Base-by-base conservation (phyloP, 2,113 vertebrate species). In the Brachypodius melanocephalos region DNA sequence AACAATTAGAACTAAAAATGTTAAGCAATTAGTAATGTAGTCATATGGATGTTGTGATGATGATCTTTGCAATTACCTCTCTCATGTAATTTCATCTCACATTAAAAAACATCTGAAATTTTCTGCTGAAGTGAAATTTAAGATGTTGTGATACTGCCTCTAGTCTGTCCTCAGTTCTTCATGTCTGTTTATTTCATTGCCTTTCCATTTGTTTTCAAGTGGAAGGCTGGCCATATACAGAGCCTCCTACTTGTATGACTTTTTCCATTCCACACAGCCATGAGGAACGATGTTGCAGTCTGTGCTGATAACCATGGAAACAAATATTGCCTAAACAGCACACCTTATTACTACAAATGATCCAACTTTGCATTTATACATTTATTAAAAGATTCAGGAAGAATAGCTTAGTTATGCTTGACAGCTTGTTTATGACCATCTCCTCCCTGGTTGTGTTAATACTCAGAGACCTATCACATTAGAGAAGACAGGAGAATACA, bases 381-480 rank as follows among this genome's bases (percentile, higher is more conserved):
- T 96, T 93, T 95, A 94, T 95, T 95, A 87, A 87, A 85, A 91
- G 74, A 77, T 71, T 93, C 51, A 75, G 85, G 74, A 94, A 93
- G 61, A 96, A 80, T 93, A 88, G 67, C 85, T 85, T 86, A 51
- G 85, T 91, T 95, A 81, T 89, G 24, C 80, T 63, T 92, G 91
- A 83, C 94, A 96, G 76, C 74, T 93, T 95, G 83, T 95, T 97
- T 96, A 91, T 94, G 86, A 75, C 84, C 80, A 73, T 89, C 78
- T 96, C 65, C 68, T 96, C 79, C 71, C 55, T 72, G 54, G 63
- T 48, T 81, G 45, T 81, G 67, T 82, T 97, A 93, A 84, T 93
- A 63, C 72, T 91, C 71, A 46, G 65, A 87, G 81, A 77, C 79
- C 54, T 92, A 89, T 72, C 92, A 63, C 45, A 73, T 92, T 83